phyloP scores from a whole-genome alignment of 30 jellyfish, hydroid and myxozoan genomes.

The Aurelia aurita region DNA sequence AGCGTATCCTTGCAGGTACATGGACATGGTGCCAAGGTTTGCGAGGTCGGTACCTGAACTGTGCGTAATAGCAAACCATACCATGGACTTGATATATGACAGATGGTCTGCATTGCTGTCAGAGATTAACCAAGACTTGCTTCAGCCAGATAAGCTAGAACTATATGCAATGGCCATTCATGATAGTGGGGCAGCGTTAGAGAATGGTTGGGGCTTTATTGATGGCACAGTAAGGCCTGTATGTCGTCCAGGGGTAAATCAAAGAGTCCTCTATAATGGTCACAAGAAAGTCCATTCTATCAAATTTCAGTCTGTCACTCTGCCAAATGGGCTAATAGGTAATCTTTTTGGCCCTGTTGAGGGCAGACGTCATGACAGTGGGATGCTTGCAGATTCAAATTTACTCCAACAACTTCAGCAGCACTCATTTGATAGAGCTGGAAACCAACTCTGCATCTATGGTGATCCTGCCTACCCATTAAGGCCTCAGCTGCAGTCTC shows the following conservation, averaged over 20 bases:
- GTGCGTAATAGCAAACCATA: slow-evolving; percentile 20
- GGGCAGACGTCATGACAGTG: slow-evolving; percentile 35
- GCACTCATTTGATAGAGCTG: neutral
- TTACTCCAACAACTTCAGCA: neutral
- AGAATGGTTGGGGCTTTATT: slow-evolving; percentile 32
- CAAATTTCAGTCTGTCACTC: slow-evolving; percentile 51
- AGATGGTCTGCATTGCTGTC: slow-evolving; percentile 11
- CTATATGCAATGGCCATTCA: slow-evolving; percentile 7
- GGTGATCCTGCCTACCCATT: neutral
- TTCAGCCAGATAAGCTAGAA: neutral
- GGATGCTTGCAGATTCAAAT: slow-evolving; percentile 26
- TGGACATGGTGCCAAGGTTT: slow-evolving; percentile 46
- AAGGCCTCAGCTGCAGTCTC: neutral
- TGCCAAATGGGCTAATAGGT: slow-evolving; percentile 64
- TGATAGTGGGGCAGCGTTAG: slow-evolving; percentile 1
- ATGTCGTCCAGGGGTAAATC: slow-evolving; percentile 60
- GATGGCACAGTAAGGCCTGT: slow-evolving; percentile 79
- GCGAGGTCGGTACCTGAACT: slow-evolving; percentile 59
- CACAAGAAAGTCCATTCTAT: slow-evolving; percentile 72
- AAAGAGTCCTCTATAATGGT: slow-evolving; percentile 60
- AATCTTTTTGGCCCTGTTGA: slow-evolving; percentile 17
- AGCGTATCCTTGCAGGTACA: slow-evolving; percentile 62
- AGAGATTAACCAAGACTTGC: slow-evolving; percentile 50
- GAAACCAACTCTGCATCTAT: no score
- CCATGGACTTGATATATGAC: neutral